These are phyloP conservation scores for Ciconia maguari DNA, from an alignment of 2,113 vertebrate species.

Conservation along the genomic window DNA sequence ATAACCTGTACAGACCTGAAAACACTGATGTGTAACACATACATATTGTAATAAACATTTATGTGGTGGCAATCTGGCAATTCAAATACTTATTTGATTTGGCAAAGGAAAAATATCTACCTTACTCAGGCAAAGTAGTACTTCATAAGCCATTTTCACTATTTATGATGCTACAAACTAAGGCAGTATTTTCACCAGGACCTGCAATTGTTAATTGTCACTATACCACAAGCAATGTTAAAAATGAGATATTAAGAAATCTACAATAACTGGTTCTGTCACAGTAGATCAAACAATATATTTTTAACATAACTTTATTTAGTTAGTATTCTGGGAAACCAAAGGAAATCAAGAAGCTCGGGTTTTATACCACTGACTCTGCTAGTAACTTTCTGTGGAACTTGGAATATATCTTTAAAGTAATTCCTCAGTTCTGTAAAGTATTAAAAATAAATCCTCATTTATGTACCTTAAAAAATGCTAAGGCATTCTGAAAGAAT, in stretches of 20 bases:
- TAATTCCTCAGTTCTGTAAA: neutral
- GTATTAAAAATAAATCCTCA: neutral
- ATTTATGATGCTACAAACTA: neutral
- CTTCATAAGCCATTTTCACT: neutral
- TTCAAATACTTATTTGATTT: neutral
- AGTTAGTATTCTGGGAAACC: neutral
- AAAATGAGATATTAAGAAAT: neutral
- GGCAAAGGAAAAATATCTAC: neutral
- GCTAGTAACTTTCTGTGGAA: neutral
- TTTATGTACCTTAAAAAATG: neutral
- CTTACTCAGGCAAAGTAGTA: neutral
- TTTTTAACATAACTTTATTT: neutral
- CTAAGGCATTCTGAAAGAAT: neutral
- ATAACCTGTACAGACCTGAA: neutral
- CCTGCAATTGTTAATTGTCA: neutral
- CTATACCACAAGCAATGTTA: neutral
- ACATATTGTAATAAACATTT: neutral
- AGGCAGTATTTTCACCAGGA: neutral
- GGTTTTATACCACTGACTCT: neutral
- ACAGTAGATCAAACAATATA: neutral
- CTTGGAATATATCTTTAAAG: neutral
- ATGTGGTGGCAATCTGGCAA: neutral
- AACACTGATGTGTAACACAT: neutral
- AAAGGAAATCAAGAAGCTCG: neutral
- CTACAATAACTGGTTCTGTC: neutral